A percentile compares a stretch with the other conserved stretches of the same genome.
Evolutionary conservation across 1,140 invertebrate species (phyloP).

Genomic region (Uloborus diversus): DNA sequence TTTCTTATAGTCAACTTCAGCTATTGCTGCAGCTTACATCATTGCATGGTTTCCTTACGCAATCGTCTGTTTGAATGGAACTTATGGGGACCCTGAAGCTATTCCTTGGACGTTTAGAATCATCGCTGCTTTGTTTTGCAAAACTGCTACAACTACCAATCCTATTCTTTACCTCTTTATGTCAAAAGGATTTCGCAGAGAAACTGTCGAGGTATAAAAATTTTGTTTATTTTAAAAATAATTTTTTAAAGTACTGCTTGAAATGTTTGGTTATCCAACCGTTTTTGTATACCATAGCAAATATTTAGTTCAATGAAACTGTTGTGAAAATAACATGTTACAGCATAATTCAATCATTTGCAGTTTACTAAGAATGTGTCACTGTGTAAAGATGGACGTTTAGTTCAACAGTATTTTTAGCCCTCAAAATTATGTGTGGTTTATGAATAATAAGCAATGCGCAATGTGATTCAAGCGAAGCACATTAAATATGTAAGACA

Average conservation of each 20-base stretch:
- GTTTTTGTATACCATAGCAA: neutral
- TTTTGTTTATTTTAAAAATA: neutral
- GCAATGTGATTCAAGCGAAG: too few species aligned
- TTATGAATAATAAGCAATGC: too few species aligned
- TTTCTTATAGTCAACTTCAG: conserved; percentile 52
- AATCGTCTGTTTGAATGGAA: conserved; percentile 52
- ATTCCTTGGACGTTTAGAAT: conserved; percentile 11
- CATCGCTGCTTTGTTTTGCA: conserved; percentile 57
- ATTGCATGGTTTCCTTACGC: conserved; percentile 59
- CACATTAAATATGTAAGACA: too few species aligned
- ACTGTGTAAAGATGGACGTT: too few species aligned
- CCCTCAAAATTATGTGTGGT: neutral
- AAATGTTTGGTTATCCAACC: neutral
- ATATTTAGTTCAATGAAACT: neutral
- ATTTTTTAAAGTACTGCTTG: neutral
- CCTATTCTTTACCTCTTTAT: conserved; percentile 60
- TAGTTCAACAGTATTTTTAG: neutral
- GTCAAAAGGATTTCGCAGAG: conserved; percentile 58
- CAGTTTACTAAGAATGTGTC: neutral
- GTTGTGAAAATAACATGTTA: neutral
- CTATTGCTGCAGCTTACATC: conserved; percentile 56
- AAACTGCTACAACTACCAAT: conserved; percentile 58
- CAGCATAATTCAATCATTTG: neutral
- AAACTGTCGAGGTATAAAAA: neutral
- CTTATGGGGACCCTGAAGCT: conserved; percentile 16